phyloP scores from a whole-genome alignment of 2,888 invertebrate genomes.

The Peribatodes rhomboidaria region DNA sequence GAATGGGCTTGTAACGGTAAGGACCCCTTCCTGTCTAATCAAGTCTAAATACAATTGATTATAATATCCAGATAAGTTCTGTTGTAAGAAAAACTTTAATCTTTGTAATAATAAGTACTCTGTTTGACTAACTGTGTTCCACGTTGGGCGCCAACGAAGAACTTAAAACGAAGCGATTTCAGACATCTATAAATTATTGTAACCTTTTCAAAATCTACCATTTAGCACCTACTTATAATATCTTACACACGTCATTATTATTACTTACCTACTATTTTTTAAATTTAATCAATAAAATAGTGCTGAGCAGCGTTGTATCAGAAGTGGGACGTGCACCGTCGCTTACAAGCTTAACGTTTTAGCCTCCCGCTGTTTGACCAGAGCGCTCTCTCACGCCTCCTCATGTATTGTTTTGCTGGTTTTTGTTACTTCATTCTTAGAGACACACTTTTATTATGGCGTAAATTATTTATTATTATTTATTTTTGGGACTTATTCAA shows the following conservation, averaged over 20 bases:
- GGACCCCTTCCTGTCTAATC: neutral
- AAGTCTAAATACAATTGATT: neutral
- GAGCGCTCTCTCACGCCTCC: constrained; percentile 46
- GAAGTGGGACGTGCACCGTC: constrained; percentile 53
- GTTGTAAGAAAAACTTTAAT: neutral
- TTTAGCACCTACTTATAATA: too few species aligned
- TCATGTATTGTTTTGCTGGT: constrained; percentile 36
- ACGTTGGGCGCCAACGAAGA: constrained; percentile 1
- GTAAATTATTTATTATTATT: neutral
- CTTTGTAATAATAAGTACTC: neutral
- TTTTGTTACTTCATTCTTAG: constrained; percentile 27
- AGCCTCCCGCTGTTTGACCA: constrained; percentile 67
- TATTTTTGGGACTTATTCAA: too few species aligned
- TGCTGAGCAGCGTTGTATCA: constrained; percentile 40
- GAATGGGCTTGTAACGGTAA: too few species aligned
- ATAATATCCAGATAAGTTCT: neutral
- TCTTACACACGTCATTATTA: too few species aligned
- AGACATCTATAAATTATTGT: too few species aligned
- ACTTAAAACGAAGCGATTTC: too few species aligned
- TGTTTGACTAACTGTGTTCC: neutral
- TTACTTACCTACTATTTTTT: constrained; percentile 14
- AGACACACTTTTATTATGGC: neutral
- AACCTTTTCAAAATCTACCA: too few species aligned
- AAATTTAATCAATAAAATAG: constrained; percentile 49
- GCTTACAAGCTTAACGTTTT: constrained; percentile 72